Evolutionary conservation across 2,888 invertebrate genomes (phyloP).

Genomic region (Phasia obesa): DNA sequence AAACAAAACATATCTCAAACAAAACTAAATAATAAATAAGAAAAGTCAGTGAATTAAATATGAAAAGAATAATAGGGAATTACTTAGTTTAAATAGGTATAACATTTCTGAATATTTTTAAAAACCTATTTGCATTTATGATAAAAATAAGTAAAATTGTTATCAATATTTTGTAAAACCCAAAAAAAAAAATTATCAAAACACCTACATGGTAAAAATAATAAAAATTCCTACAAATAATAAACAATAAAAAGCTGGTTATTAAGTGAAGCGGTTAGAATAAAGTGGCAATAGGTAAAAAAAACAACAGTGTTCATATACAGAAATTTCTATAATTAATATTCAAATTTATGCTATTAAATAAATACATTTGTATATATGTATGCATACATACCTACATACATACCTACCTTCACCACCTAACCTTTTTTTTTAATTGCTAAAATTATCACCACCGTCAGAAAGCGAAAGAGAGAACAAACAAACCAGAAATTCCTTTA

Average conservation of each 20-base stretch:
- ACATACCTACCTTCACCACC: background rate
- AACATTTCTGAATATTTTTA: background rate
- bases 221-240: too few relatives aligned
- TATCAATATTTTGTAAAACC: too few relatives aligned
- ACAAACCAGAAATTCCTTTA: slow-evolving; percentile 59
- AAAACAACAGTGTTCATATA: too few relatives aligned
- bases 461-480: background rate
- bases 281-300: too few relatives aligned
- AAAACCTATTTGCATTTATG: background rate
- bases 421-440: slow-evolving; percentile 21
- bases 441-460: slow-evolving; percentile 30
- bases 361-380: background rate
- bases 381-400: background rate
- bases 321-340: too few relatives aligned
- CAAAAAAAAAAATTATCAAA: too few relatives aligned
- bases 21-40: slow-evolving; percentile 40
- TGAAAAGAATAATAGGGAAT: background rate
- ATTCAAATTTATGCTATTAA: background rate
- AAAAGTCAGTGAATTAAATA: slow-evolving; percentile 50
- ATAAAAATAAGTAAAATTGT: background rate
- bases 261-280: too few relatives aligned
- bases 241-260: too few relatives aligned
- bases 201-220: too few relatives aligned
- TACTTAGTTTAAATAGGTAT: background rate
- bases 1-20: slow-evolving; percentile 36